Conservation (phyloP, 1,140 invertebrate species). For the Liolophura sinensis region DNA sequence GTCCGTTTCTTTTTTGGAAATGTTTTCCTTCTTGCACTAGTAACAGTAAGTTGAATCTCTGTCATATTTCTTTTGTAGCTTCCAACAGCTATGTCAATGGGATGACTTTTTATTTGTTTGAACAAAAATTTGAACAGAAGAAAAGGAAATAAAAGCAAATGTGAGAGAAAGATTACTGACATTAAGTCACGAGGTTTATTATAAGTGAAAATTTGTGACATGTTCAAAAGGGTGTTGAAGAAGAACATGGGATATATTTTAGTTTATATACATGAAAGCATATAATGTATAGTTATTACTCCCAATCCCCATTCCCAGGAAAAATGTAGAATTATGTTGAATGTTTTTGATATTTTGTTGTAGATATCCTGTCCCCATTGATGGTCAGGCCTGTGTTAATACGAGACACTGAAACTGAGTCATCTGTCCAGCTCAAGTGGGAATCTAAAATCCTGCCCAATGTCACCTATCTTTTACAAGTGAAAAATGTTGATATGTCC, state of each 20-base stretch:
- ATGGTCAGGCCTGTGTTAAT: constrained; percentile 75
- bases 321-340: neutral
- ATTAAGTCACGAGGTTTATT: too few species aligned
- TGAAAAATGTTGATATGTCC: constrained; percentile 71
- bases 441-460: constrained; percentile 64
- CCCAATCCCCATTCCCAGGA: neutral
- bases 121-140: constrained; percentile 4
- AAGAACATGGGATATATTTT: too few species aligned
- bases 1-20: neutral
- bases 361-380: constrained; percentile 57
- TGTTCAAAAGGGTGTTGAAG: too few species aligned
- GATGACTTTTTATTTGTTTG: neutral
- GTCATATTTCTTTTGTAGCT: too few species aligned
- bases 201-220: too few species aligned
- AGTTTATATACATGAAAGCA: too few species aligned
- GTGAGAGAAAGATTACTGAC: too few species aligned
- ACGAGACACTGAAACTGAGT: constrained; percentile 73
- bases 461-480: constrained; percentile 75
- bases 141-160: constrained; percentile 1
- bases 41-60: too few species aligned
- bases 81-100: too few species aligned
- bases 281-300: neutral
- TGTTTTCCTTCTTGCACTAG: neutral
- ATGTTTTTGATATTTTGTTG: constrained; percentile 1
- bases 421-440: constrained; percentile 81